These are phyloP conservation scores for Sapayoa aenigma DNA, from an alignment of 2,113 vertebrate species.

Conservation along the genomic window DNA sequence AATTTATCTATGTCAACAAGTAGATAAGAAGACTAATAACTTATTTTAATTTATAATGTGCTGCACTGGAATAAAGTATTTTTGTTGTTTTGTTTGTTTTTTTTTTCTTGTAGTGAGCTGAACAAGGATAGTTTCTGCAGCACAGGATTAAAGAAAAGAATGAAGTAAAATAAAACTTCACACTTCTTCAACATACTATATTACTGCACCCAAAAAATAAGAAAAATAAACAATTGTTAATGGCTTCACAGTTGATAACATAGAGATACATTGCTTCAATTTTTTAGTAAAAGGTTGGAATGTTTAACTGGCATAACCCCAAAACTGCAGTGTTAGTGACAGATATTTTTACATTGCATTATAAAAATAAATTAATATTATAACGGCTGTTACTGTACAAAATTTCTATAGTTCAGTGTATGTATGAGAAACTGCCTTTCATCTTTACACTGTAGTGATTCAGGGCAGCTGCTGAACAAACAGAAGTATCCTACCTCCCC, in stretches of 20 bases:
- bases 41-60: neutral
- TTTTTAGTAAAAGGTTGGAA: neutral
- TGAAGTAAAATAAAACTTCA: neutral
- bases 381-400: neutral
- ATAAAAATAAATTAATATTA: neutral
- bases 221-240: neutral
- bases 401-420: neutral
- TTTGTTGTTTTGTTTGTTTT: neutral
- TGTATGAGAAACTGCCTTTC: neutral
- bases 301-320: neutral
- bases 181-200: neutral
- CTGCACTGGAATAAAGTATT: neutral
- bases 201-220: neutral
- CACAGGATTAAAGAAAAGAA: neutral
- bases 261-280: neutral
- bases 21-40: neutral
- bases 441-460: neutral
- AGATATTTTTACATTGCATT: neutral
- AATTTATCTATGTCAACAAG: neutral
- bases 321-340: neutral
- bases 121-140: neutral
- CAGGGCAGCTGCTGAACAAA: neutral
- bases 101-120: no score
- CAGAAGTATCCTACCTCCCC: neutral
- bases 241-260: neutral